phyloP scores from a whole-genome alignment of 1,140 invertebrate species.

The Oryctes rhinoceros region DNA sequence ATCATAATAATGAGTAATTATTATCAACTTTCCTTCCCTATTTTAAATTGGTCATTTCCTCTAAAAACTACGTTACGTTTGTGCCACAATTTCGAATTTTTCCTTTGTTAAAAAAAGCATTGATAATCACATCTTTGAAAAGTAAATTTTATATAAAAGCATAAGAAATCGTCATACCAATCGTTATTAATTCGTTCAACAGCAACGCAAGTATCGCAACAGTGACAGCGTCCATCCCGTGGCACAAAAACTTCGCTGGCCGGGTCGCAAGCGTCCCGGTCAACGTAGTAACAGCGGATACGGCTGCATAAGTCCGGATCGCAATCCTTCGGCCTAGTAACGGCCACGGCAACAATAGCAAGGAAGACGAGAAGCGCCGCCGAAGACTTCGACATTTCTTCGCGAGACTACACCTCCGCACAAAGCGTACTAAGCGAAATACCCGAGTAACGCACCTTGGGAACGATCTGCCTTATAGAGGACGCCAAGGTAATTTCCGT shows the following conservation, averaged over 20 bases:
- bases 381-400: constrained; percentile 6
- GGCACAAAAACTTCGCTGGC: constrained; percentile 31
- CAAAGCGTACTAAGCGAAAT: background rate
- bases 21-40: no score
- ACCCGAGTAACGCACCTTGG: background rate
- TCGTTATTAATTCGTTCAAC: background rate
- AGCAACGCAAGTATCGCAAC: constrained; percentile 38
- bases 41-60: no score
- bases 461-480: background rate
- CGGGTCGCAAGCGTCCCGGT: constrained; percentile 39
- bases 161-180: constrained; percentile 11
- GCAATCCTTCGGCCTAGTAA: background rate
- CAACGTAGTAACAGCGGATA: constrained; percentile 33
- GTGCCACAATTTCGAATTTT: no score
- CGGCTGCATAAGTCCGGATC: constrained; percentile 19
- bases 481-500: constrained; percentile 31
- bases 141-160: background rate
- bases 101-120: no score
- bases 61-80: no score
- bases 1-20: no score
- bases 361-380: background rate
- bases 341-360: background rate
- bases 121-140: no score
- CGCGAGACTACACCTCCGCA: background rate
- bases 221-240: constrained; percentile 20